These are phyloP conservation scores for Nothobranchius furzeri DNA, from an alignment of 2,113 vertebrate species.

Conservation along the genomic window DNA sequence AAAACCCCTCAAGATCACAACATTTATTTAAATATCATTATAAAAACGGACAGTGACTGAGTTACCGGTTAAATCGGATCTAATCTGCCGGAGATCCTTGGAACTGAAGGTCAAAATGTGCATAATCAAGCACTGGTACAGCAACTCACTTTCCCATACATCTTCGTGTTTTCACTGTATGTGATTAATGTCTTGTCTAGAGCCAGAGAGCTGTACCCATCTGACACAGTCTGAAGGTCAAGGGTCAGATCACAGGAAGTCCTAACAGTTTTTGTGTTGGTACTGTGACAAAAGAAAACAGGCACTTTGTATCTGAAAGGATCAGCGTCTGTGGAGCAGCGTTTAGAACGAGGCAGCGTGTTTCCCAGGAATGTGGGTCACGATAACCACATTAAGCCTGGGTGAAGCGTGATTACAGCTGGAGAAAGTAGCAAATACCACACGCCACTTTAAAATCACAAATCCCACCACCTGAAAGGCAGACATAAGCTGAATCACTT, in stretches of 20 bases:
- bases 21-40: constrained; percentile 18
- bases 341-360: constrained; percentile 44
- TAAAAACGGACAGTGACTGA: constrained; percentile 10
- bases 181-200: constrained; percentile 67
- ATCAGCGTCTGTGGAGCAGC: constrained; percentile 10
- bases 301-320: constrained; percentile 36
- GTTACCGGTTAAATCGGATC: constrained; percentile 43
- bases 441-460: constrained; percentile 41
- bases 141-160: constrained; percentile 59
- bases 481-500: constrained; percentile 45
- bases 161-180: constrained; percentile 69
- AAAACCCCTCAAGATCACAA: constrained; percentile 30
- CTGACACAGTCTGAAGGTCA: constrained; percentile 34
- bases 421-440: constrained; percentile 46
- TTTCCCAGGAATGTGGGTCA: constrained; percentile 77
- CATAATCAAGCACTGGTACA: constrained; percentile 61
- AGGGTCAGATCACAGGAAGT: constrained; percentile 69
- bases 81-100: constrained; percentile 32
- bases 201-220: constrained; percentile 39
- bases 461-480: constrained; percentile 56
- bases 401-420: constrained; percentile 61
- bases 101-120: constrained; percentile 49
- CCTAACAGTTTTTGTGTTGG: constrained; percentile 67
- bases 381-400: constrained; percentile 72
- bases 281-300: constrained; percentile 29